Conservation (phyloP, 2,888 invertebrate species). For the Agapostemon virescens region DNA sequence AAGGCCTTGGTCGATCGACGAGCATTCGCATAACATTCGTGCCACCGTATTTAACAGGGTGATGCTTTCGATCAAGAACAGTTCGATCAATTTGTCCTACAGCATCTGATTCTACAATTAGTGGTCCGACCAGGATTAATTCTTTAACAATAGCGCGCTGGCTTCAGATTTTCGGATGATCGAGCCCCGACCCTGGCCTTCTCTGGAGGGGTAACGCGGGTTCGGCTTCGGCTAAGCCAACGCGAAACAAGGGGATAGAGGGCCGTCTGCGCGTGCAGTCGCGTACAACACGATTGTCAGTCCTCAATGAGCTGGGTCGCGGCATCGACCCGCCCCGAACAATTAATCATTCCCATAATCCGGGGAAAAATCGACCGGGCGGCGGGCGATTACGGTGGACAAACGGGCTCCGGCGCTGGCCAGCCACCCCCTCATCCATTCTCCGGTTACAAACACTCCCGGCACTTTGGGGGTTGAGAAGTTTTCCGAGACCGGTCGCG, state of each 20-base stretch:
- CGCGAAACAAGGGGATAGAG: not conserved
- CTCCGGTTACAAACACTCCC: conserved; percentile 6
- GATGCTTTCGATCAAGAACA: not conserved
- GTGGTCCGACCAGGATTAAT: not conserved
- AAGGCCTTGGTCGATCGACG: too few relatives aligned
- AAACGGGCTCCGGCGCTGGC: not conserved
- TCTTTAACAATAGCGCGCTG: not conserved
- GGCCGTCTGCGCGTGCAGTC: not conserved
- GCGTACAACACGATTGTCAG: conserved; percentile 27
- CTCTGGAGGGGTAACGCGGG: not conserved
- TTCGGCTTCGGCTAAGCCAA: not conserved
- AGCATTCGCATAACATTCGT: too few relatives aligned
- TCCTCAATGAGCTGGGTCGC: conserved; percentile 45
- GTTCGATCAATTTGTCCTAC: not conserved
- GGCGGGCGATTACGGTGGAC: conserved; percentile 16
- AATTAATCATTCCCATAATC: conserved; percentile 46
- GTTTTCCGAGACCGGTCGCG: conserved; percentile 20
- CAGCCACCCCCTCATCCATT: not conserved
- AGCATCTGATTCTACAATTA: not conserved
- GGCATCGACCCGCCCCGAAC: conserved; percentile 17
- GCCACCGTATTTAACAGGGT: too few relatives aligned
- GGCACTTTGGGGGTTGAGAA: not conserved
- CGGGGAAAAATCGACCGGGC: conserved; percentile 16
- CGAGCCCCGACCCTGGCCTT: not conserved
- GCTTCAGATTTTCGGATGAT: not conserved